Evolutionary conservation across 1,140 invertebrate species (phyloP), one percentile per base, ranked within the genome.

Genomic region (Alviniconcha marisindica): DNA sequence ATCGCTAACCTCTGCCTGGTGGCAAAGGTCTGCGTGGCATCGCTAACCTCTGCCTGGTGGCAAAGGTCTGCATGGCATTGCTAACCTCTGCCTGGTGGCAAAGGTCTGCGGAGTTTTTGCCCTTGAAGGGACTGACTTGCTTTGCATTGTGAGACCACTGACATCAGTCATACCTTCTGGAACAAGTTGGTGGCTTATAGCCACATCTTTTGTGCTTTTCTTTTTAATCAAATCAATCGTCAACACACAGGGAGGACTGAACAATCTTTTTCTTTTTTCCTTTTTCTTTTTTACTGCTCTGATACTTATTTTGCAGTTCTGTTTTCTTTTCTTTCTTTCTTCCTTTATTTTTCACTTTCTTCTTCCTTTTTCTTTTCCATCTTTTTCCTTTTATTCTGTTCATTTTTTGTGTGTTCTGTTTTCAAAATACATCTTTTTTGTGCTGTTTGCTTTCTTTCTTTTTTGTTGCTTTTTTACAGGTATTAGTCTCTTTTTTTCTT

Each of bases 131-230:
- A 10, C 18, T 48, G 5, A 10, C 18, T 48, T 48, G 15, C 3
- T 74, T 21, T 18, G 71, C 71, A 74, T 42, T 78, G 77, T 80
- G 77, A 63, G 60, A 40, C 48, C 33, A 77, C 40, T 77, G 54
- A n/a, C 42, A 63, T 36, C 15, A 33, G 40, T 54, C 28, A 78
- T 40, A 7, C 76, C 76, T 79, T 69, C 76, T 18, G 38, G 77
- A 83, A 80, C 18, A 69, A 81, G 54, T 81, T 84, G 83, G 83
- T 86, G 85, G 83, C 40, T 44, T 54, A 60, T 76, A 31, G 24
- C 42, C 38, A 69, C 63, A 69, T 73, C 40, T 81, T 81, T 36
- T 76, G 14, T 48, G 31, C n/a, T 69, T 42, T 24, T 48, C 40
- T 73, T 73, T 63, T 24, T 42, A 38, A 31, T 36, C 44, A 74